Evolutionary conservation across 2,888 invertebrate species (phyloP), one percentile per base, ranked within the genome.

Genomic region (Tridacna crocea): DNA sequence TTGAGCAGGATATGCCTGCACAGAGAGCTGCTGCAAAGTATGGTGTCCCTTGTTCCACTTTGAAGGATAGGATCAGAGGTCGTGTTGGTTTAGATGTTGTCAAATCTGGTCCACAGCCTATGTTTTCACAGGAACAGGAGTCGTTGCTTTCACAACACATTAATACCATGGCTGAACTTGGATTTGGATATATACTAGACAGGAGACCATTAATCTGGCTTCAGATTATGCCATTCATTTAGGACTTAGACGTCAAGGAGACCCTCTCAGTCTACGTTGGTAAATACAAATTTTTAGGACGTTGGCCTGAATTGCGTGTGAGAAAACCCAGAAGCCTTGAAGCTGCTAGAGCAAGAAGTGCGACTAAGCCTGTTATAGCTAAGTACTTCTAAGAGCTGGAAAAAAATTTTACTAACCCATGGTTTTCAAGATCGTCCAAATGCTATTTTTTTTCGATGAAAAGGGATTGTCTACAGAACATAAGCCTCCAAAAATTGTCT

Each of bases 361-460:
- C 12, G 12, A 51, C 17, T 51, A 51, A 17, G 17, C 51, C 51
- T 17, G 17, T 51, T 51, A 51, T 51, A 51, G 51, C 12, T 17
- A 51, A 51, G 51, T 51, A 19, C n/a, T 11, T 19, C 51, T 36
- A 12, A 76, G 78, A 77, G 65, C 75, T n/a, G 17, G 51, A 63
- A 75, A 26, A 51, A 51, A 17, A 12, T 17, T 17, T 51, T 51
- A 51, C 17, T 51, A 13, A 51, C 51, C 17, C 73, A 85, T 22
- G 61, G 79, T 55, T 47, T 85, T 11, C 58, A 75, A 27, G 72
- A 77, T n/a, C 75, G 75, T 46, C 77, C 86, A 0, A 61, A 79
- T 22, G 22, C 79, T 83, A 0, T 85, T 70, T 26, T 75, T 81
- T n/a, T 48, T 83, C 11, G 81, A 83, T 77, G 80, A 83, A 72